phyloP scores from a whole-genome alignment of 2,888 invertebrate genomes.

The Orthosia incerta region DNA sequence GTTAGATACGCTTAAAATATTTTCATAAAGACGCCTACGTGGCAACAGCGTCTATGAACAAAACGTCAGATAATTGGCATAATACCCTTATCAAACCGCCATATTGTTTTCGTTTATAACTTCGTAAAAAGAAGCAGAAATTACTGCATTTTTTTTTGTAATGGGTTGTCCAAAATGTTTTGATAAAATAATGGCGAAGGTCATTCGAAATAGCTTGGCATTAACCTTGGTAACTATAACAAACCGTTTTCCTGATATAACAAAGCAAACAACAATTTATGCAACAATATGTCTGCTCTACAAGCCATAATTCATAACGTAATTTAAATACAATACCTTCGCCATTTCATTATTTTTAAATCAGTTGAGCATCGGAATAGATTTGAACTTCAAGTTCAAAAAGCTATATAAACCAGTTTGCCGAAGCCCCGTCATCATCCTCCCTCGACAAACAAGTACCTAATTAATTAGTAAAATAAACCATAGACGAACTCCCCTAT shows the following conservation, averaged over 20 bases:
- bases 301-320: not conserved
- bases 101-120: conserved; percentile 39
- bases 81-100: conserved; percentile 46
- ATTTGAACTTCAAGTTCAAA: conserved; percentile 32
- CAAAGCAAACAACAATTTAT: not conserved
- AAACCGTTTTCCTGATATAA: conserved; percentile 13
- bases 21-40: conserved; percentile 26
- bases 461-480: conserved; percentile 72
- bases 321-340: conserved; percentile 20
- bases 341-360: conserved; percentile 13
- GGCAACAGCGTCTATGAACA: conserved; percentile 27
- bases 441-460: conserved; percentile 69
- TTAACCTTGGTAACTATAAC: not conserved
- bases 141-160: not conserved
- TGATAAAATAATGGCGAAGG: conserved; percentile 4
- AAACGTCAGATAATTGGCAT: conserved; percentile 44
- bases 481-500: conserved; percentile 52
- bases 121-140: conserved; percentile 27
- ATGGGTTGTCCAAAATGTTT: not conserved
- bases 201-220: not conserved
- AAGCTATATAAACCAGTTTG: conserved; percentile 47
- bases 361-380: conserved; percentile 44
- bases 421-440: conserved; percentile 64
- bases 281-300: not conserved
- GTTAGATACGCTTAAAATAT: conserved; percentile 13